These are phyloP conservation scores for Melanotaenia trifasciata DNA, from an alignment of 2,797 vertebrate species.

Conservation along the genomic window DNA sequence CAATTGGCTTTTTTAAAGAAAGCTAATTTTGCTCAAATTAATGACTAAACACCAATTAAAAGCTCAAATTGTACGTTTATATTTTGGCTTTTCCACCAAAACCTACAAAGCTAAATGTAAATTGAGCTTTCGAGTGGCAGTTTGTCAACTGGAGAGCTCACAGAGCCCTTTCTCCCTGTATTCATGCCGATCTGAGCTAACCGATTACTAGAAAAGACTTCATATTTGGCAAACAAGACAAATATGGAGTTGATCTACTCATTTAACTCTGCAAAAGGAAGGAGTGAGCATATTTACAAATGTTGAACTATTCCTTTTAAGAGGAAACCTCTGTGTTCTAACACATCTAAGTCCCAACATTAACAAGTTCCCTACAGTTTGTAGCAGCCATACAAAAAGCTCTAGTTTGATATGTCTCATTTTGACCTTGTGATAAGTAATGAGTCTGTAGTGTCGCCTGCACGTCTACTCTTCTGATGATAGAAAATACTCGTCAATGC, in stretches of 20 bases:
- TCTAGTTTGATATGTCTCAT: conserved; percentile 69
- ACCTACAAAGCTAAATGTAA: background rate
- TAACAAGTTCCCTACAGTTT: conserved; percentile 41
- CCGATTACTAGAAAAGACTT: background rate
- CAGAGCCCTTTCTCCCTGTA: background rate
- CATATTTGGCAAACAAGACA: background rate
- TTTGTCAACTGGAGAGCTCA: background rate
- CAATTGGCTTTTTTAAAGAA: background rate
- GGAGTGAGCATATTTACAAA: conserved; percentile 9
- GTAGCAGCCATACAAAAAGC: conserved; percentile 67
- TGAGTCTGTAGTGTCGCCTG: conserved; percentile 70
- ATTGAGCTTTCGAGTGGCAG: conserved; percentile 4
- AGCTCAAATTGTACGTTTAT: background rate
- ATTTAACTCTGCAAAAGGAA: background rate
- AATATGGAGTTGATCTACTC: background rate
- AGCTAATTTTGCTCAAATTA: background rate
- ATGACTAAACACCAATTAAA: background rate
- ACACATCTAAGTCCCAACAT: conserved; percentile 34
- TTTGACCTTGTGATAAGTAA: conserved; percentile 38
- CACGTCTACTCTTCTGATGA: conserved; percentile 43
- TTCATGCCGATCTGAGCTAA: background rate
- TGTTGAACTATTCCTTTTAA: conserved; percentile 34
- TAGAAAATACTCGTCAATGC: conserved; percentile 37
- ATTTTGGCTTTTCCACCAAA: background rate
- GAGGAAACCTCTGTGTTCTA: conserved; percentile 17